Percentiles rank a stretch among this genome's conserved stretches.
phyloP scores from a whole-genome alignment of 2,113 vertebrate species.

The Lamprologus sp. region DNA sequence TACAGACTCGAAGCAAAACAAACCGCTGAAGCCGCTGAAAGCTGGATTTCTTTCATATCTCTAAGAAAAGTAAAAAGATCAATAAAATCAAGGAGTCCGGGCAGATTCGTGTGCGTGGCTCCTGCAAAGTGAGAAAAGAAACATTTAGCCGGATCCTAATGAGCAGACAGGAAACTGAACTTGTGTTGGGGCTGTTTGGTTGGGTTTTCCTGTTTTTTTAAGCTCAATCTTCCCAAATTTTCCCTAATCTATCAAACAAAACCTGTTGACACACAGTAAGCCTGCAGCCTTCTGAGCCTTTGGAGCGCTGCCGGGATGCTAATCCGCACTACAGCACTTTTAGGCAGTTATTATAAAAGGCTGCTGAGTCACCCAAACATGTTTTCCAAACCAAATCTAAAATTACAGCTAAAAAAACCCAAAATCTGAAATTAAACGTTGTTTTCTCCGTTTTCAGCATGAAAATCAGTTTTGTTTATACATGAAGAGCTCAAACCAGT shows the following conservation, averaged over 20 bases:
- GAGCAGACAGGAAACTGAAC: background rate
- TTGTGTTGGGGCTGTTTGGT: background rate
- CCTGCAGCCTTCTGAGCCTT: background rate
- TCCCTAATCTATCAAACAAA: background rate
- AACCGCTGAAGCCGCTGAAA: background rate
- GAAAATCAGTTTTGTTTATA: background rate
- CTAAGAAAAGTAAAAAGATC: background rate
- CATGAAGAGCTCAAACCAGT: accelerated
- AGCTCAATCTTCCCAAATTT: background rate
- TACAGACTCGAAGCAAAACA: background rate
- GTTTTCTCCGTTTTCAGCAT: background rate
- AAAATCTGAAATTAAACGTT: background rate
- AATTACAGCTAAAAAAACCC: accelerated
- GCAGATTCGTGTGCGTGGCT: accelerated
- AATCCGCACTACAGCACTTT: background rate
- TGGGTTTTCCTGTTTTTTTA: background rate
- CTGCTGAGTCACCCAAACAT: background rate
- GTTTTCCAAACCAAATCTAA: background rate
- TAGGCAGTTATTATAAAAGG: background rate
- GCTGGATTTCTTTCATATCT: background rate
- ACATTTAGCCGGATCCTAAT: background rate
- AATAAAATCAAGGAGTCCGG: accelerated
- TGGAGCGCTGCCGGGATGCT: background rate
- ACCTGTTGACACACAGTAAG: background rate
- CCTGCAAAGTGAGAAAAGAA: background rate